These are phyloP conservation scores for Leucoma salicis DNA, from an alignment of 2,888 invertebrate genomes.

Conservation along the genomic window DNA sequence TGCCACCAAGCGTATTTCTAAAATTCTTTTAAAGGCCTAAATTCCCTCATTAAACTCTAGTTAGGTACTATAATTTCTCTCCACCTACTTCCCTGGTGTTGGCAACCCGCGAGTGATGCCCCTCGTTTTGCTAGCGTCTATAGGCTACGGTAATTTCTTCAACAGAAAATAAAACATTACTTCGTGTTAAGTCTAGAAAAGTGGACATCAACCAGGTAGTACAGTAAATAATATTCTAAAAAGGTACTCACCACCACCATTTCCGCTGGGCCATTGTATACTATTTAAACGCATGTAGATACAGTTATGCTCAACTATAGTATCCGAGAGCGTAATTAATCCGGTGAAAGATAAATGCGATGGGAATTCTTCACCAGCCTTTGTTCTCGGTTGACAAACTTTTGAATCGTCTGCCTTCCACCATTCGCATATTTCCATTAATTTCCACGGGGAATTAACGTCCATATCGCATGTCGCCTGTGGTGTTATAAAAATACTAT, in stretches of 20 bases:
- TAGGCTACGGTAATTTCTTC: too few species aligned
- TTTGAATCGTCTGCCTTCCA: constrained; percentile 62
- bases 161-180: too few species aligned
- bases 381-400: constrained; percentile 56
- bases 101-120: too few species aligned
- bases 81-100: too few species aligned
- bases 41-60: too few species aligned
- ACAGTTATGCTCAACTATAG: constrained; percentile 51
- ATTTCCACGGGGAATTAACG: constrained; percentile 50
- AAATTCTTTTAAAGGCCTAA: too few species aligned
- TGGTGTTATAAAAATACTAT: not conserved
- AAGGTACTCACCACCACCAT: constrained; percentile 24
- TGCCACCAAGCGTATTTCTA: too few species aligned
- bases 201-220: too few species aligned
- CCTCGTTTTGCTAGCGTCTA: too few species aligned
- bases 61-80: too few species aligned
- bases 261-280: constrained; percentile 63
- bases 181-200: too few species aligned
- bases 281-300: constrained; percentile 58
- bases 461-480: constrained; percentile 63
- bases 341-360: constrained; percentile 59
- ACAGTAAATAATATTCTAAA: not conserved
- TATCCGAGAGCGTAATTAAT: constrained; percentile 43
- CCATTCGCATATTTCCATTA: constrained; percentile 71
- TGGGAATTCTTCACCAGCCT: constrained; percentile 47